Percentiles rank a stretch among this genome's conserved stretches.
phyloP scores from a whole-genome alignment of 2,113 vertebrate genomes.

The Apodemus speciosus region DNA sequence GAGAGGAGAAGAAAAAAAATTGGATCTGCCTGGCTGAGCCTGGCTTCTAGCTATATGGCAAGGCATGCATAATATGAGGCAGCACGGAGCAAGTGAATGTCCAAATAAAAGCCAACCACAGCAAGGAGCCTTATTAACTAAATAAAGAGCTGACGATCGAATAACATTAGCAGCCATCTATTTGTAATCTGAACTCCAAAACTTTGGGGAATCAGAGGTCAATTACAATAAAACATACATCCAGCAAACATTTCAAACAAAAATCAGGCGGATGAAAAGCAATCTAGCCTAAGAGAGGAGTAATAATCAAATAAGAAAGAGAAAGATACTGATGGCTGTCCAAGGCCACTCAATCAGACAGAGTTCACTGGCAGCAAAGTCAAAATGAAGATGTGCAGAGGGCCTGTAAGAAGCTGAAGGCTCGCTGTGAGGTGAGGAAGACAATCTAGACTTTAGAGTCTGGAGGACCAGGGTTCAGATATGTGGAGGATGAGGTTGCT shows the following conservation, averaged over 20 bases:
- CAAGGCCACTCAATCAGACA: not conserved
- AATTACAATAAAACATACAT: not conserved
- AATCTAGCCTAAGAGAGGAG: not conserved
- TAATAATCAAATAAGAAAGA: not conserved
- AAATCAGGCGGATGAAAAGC: not conserved
- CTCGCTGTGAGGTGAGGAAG: not conserved
- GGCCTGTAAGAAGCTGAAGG: not conserved
- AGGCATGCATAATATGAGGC: not conserved
- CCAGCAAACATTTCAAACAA: slow-evolving; percentile 7
- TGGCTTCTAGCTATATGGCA: not conserved
- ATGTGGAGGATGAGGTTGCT: too few relatives aligned
- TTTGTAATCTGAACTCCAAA: slow-evolving; percentile 12
- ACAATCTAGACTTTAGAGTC: not conserved
- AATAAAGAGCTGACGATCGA: not conserved
- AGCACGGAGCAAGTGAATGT: not conserved
- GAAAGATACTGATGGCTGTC: not conserved
- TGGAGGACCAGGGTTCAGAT: not conserved
- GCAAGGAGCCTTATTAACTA: slow-evolving; percentile 1
- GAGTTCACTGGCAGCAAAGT: not conserved
- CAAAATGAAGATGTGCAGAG: not conserved
- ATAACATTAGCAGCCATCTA: not conserved
- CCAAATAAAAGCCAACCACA: not conserved
- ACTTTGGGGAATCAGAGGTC: not conserved
- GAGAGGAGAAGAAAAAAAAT: not conserved
- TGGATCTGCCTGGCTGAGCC: not conserved